Percentiles rank a stretch among this genome's conserved stretches.
These are phyloP conservation scores for Neodiprion virginianus DNA, from an alignment of 1,140 invertebrate genomes.

Conservation along the genomic window DNA sequence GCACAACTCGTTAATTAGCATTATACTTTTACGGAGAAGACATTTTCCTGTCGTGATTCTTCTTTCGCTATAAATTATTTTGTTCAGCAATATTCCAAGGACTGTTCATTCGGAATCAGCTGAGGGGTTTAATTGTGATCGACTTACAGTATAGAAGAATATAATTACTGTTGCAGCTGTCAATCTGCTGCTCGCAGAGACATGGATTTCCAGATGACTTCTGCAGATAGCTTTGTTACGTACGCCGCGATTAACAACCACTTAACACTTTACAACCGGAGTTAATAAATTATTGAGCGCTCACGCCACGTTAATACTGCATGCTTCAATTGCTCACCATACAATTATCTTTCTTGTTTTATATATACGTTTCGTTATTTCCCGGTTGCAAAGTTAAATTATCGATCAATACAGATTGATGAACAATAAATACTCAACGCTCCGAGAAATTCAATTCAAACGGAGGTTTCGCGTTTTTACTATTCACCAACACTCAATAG, in stretches of 20 bases:
- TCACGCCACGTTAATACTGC: background rate
- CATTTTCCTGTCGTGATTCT: no score
- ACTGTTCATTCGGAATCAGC: background rate
- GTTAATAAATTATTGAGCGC: constrained; percentile 3
- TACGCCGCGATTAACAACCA: constrained; percentile 33
- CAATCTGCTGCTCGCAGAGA: background rate
- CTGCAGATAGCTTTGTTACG: background rate
- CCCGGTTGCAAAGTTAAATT: background rate
- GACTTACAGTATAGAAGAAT: background rate
- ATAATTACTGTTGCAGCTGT: background rate
- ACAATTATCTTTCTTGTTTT: background rate
- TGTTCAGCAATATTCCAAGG: background rate
- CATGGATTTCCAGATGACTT: constrained; percentile 2
- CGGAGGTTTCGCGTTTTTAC: no score
- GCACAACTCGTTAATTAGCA: no score
- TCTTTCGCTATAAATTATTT: no score
- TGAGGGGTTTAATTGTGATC: background rate
- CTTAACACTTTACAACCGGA: constrained; percentile 31
- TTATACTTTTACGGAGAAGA: no score
- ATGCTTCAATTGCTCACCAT: constrained; percentile 8
- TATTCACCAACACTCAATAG: no score
- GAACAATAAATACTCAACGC: background rate
- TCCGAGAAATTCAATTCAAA: background rate
- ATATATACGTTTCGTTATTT: background rate
- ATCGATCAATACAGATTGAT: background rate